A percentile compares a stretch with the other conserved stretches of the same genome.
phyloP scores from a whole-genome alignment of 2,113 vertebrate genomes.

The Opisthocomus hoazin region DNA sequence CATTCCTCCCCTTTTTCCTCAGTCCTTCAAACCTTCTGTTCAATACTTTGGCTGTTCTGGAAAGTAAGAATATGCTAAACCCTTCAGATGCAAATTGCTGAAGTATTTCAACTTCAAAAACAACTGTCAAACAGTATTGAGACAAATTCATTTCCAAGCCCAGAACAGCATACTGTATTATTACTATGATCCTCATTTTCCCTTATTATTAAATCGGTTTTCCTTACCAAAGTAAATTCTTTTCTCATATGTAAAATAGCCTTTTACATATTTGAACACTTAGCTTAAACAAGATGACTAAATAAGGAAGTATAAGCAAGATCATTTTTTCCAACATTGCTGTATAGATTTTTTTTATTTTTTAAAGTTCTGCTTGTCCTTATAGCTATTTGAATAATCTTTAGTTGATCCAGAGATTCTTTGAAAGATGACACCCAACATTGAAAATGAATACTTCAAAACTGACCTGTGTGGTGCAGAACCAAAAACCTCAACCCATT shows the following conservation, averaged over 20 bases:
- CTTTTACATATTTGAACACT: background rate
- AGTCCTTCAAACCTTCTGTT: background rate
- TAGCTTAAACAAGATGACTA: too few species aligned
- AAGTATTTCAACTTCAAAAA: background rate
- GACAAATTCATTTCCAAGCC: background rate
- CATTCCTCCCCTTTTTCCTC: background rate
- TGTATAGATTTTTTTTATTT: background rate
- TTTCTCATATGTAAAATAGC: background rate
- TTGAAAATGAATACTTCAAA: background rate
- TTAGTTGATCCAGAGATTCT: background rate
- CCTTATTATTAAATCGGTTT: background rate
- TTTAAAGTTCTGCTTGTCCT: background rate
- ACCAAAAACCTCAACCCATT: background rate
- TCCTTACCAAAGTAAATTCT: background rate
- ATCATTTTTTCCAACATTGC: background rate
- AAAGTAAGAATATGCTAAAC: background rate
- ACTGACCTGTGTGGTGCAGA: background rate
- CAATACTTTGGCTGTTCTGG: background rate
- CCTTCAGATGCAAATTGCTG: background rate
- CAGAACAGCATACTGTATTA: background rate
- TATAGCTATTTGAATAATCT: background rate
- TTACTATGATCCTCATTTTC: background rate
- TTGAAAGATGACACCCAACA: background rate
- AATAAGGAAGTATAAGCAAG: too few species aligned
- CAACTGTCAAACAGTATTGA: background rate